phyloP scores from a whole-genome alignment of 2,113 vertebrate genomes.

The Paratilapia polleni region DNA sequence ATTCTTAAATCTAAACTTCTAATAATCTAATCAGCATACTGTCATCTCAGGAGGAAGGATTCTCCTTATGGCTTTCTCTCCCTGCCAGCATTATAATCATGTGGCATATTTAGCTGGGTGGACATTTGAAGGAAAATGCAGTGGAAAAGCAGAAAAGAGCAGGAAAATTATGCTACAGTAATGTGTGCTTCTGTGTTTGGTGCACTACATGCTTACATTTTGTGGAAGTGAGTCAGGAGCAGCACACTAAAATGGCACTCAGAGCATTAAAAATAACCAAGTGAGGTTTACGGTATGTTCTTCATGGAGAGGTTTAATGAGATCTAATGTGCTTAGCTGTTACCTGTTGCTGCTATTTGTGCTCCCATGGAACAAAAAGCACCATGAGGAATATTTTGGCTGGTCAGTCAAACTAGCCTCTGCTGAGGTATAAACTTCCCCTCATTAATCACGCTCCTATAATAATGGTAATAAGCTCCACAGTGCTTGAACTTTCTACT shows the following conservation, averaged over 20 bases:
- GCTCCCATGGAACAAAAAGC: background rate
- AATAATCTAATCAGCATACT: slow-evolving; percentile 17
- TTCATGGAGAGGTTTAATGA: slow-evolving; percentile 41
- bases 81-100: background rate
- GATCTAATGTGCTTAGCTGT: slow-evolving; percentile 16
- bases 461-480: background rate
- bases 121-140: background rate
- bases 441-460: background rate
- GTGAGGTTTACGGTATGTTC: slow-evolving; percentile 18
- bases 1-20: slow-evolving; percentile 18
- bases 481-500: background rate
- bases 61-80: background rate
- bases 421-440: background rate
- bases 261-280: slow-evolving; percentile 10
- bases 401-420: background rate
- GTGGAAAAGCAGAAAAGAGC: background rate
- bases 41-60: slow-evolving; percentile 18
- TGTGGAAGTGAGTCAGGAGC: background rate
- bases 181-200: background rate
- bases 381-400: background rate
- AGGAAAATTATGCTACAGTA: background rate
- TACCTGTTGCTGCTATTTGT: slow-evolving; percentile 43
- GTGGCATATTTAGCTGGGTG: background rate
- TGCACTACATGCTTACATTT: background rate
- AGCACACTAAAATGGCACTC: slow-evolving; percentile 4